Percentiles rank a stretch among this genome's conserved stretches.
phyloP scores from a whole-genome alignment of 1,140 invertebrate species.

The Trachymyrmex cornetzi region DNA sequence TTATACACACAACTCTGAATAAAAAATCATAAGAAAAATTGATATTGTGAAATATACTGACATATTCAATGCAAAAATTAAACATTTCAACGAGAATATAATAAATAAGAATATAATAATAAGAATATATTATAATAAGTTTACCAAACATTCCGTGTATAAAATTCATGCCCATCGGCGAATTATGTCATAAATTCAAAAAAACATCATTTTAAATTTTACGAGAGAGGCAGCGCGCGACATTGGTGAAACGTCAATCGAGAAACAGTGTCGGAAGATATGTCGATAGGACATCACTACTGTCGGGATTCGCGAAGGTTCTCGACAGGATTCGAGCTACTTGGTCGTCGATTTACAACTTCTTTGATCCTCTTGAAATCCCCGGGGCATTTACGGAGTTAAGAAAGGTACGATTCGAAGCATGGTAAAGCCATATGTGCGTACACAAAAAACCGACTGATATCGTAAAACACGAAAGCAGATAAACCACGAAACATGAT shows the following conservation, averaged over 20 bases:
- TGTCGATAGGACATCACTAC: constrained; percentile 43
- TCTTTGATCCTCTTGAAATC: constrained; percentile 55
- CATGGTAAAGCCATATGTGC: constrained; percentile 28
- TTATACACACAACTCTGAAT: neutral
- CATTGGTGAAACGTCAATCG: constrained; percentile 4
- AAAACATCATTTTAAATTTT: constrained; percentile 5
- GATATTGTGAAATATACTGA: neutral
- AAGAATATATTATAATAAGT: neutral
- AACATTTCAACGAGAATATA: neutral
- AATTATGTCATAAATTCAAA: constrained; percentile 3
- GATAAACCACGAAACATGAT: constrained; percentile 25
- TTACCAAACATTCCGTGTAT: neutral
- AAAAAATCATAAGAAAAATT: neutral
- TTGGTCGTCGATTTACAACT: constrained; percentile 50
- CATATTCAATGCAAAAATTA: neutral
- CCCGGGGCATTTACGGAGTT: constrained; percentile 49
- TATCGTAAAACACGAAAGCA: constrained; percentile 18
- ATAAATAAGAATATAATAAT: neutral
- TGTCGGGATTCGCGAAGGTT: constrained; percentile 13
- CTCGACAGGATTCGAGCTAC: constrained; percentile 41
- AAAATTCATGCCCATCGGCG: neutral
- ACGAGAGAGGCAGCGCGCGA: neutral
- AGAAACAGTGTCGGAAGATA: constrained; percentile 29
- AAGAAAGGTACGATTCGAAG: constrained; percentile 29
- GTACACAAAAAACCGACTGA: neutral